Evolutionary conservation across 2,888 invertebrate species (phyloP), one percentile per base, ranked within the genome.

Genomic region (Tolmerus cingulatus): DNA sequence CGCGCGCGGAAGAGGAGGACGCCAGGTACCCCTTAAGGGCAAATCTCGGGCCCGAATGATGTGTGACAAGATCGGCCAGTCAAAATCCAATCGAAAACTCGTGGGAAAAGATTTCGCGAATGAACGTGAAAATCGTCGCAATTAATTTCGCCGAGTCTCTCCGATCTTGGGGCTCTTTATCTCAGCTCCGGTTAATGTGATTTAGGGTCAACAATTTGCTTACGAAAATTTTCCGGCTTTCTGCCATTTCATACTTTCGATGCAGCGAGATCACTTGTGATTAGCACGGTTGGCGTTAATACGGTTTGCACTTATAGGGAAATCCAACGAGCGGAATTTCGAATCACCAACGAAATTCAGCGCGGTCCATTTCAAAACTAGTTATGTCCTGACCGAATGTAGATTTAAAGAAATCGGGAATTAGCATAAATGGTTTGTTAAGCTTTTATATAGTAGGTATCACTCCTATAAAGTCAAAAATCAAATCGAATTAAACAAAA

Each of bases 21-120:
- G 2, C 23, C 66, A 43, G 43, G 37, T 46, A 46, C 79, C 43
- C 23, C 79, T 79, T 79, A 40, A 79, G 79, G 79, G 43, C 27
- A 46, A 79, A 19, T 46, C n/a, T 0, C 12, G 55, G 81, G 12
- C 66, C 19, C 82, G 40, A 66, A 84, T 84, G 82, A 84, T 84
- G 40, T 66, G 82, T 84, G 82, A 66, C 82, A 66, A 84, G 82
- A 84, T 84, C 82, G 23, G 43, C 19, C 78, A 79, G 40, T 79
- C 79, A 79, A 79, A 79, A 79, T 46, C 76, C 51, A 51, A 51
- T 27, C 51, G 19, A 51, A 51, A 79, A 51, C 30, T 46, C 79
- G 79, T 79, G 79, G 51, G 79, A 79, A 79, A 40, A 34, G 23
- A 66, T 66, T 66, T 66, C 9, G 19, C 66, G 66, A 66, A 66